Percentiles rank a stretch among this genome's conserved stretches.
phyloP scores from a whole-genome alignment of 2,797 vertebrate species.

The Bradypodion pumilum region DNA sequence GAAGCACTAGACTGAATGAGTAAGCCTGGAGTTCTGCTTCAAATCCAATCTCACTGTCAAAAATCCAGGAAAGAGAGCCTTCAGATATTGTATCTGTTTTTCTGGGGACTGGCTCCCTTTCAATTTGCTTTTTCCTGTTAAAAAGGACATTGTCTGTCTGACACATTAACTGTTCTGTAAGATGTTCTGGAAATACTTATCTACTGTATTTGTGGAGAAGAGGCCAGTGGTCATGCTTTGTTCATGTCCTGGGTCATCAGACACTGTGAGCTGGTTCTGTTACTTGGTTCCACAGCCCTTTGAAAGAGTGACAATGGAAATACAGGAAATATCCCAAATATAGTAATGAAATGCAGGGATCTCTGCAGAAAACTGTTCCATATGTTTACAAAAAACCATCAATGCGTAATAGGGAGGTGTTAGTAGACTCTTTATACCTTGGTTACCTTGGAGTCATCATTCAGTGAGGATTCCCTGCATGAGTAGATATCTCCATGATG shows the following conservation, averaged over 20 bases:
- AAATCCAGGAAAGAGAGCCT: constrained; percentile 6
- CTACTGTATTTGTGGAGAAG: constrained; percentile 26
- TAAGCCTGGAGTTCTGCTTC: background rate
- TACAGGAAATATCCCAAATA: background rate
- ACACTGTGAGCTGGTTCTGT: background rate
- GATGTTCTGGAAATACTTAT: accelerated
- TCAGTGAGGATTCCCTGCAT: too few species aligned
- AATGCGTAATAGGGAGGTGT: background rate
- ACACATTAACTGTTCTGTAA: background rate
- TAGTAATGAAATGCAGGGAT: background rate
- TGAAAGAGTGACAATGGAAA: background rate
- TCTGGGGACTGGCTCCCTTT: constrained; percentile 8
- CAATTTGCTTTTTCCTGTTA: too few species aligned
- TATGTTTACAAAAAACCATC: background rate
- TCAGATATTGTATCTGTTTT: accelerated
- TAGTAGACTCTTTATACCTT: background rate
- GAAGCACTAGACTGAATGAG: background rate
- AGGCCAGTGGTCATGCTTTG: background rate
- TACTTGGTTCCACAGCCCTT: accelerated
- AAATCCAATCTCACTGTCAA: background rate
- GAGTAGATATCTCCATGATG: too few species aligned
- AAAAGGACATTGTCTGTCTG: background rate
- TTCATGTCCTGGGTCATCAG: too few species aligned
- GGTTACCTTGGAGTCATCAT: too few species aligned
- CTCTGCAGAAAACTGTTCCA: background rate